Percentiles rank a stretch among this genome's conserved stretches.
Conservation (phyloP, 1,140 invertebrate genomes). For the Drosophila parabipectinata region DNA sequence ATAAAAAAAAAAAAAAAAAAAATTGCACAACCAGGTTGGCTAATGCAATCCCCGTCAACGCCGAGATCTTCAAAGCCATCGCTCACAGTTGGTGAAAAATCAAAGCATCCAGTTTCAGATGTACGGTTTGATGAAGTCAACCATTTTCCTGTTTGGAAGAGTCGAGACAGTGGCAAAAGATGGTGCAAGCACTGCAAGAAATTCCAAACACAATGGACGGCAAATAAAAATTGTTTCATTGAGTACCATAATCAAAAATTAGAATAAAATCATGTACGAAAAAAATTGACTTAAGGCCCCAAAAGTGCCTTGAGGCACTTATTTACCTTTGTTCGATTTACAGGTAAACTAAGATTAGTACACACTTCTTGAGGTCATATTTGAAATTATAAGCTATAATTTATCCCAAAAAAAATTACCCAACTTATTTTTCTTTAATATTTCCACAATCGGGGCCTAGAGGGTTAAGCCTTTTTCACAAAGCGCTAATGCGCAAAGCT, state of each 20-base stretch:
- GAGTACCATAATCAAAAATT: constrained; percentile 8
- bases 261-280: constrained; percentile 3
- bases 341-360: constrained; percentile 14
- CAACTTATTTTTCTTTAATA: too few relatives aligned
- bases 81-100: too few relatives aligned
- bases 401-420: neutral
- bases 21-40: too few relatives aligned
- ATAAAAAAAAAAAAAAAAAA: too few relatives aligned
- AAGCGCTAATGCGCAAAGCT: too few relatives aligned
- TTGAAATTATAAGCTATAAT: neutral
- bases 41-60: too few relatives aligned
- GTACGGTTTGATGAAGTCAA: neutral
- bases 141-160: constrained; percentile 17
- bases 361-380: constrained; percentile 9
- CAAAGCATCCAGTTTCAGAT: too few relatives aligned
- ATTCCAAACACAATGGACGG: constrained; percentile 10
- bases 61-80: too few relatives aligned
- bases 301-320: neutral
- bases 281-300: constrained; percentile 13
- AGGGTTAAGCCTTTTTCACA: too few relatives aligned
- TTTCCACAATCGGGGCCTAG: too few relatives aligned
- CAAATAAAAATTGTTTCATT: constrained; percentile 4
- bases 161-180: constrained; percentile 13
- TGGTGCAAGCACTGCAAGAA: constrained; percentile 19
- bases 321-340: constrained; percentile 16